Evolutionary conservation across 1,140 invertebrate species (phyloP), one percentile per base, ranked within the genome.

Genomic region (Spodoptera litura): DNA sequence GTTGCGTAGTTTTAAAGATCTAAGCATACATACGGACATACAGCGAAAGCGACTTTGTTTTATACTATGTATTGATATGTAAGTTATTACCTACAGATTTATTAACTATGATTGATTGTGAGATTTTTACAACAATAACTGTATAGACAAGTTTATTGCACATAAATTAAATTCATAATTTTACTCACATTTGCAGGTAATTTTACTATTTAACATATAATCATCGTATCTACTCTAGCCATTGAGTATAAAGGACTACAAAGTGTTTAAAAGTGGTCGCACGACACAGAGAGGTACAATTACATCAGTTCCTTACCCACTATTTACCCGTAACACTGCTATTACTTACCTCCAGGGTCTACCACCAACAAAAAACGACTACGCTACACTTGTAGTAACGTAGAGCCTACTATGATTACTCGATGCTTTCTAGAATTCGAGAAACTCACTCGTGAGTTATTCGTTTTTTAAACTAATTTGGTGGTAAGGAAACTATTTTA

Each of bases 301-400:
- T 77, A 77, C 74, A 77, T 27, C 38, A 20, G 51, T 55, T 35
- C 20, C 51, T 77, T 75, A 77, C 12, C 73, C 59, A 62, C 44
- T 25, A 79, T 75, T 79, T 79, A 79, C 52, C 44, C 31, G 62
- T 79, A 68, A 56, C 68, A 73, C 62, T 75, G 53, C 62, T 58
- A 75, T 79, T 75, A 75, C 55, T 75, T 79, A 75, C 35, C 78
- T 73, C 52, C 31, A 20, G 53, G 59, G 78, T 31, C 72, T 79
- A 75, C 44, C 64, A 59, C 51, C 52, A 13, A 68, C 31, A 77
- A 75, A 75, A 77, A 77, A 77, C 52, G 27, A 66, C 6, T n/a
- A 56, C 31, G 4, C 20, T 31, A 44, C 73, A 20, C 44, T 68
- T 20, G 44, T 53, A 52, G 73, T 62, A 64, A 53, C 15, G 70